Conservation (phyloP, 1,140 invertebrate species). For the Battus philenor region DNA sequence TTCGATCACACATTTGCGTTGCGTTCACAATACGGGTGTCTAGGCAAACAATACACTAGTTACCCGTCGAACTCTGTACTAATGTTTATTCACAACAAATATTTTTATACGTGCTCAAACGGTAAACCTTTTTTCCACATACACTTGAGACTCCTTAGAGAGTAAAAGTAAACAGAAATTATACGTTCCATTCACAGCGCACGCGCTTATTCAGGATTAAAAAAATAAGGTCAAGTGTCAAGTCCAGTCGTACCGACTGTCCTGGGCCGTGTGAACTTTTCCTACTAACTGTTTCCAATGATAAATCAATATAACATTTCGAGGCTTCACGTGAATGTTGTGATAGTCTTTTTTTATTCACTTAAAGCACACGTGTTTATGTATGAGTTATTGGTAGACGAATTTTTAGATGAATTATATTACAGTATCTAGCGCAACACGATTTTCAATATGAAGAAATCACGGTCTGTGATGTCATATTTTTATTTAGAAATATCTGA, state of each 20-base stretch:
- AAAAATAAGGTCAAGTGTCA: conserved; percentile 40
- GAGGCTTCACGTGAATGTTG: not conserved
- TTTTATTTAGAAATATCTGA: no score
- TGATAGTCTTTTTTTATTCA: not conserved
- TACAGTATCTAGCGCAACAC: no score
- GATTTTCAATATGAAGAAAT: no score
- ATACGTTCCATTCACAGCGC: conserved; percentile 54
- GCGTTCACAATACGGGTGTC: conserved; percentile 17
- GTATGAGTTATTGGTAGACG: no score
- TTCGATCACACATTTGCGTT: conserved; percentile 17
- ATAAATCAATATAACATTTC: conserved; percentile 20
- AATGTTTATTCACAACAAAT: conserved; percentile 53
- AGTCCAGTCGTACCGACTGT: conserved; percentile 11
- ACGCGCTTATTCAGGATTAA: conserved; percentile 42
- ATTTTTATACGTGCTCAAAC: conserved; percentile 44
- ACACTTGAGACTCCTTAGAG: conserved; percentile 50
- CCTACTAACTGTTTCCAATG: conserved; percentile 16
- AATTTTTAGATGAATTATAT: no score
- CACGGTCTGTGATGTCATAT: no score
- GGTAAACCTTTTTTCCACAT: conserved; percentile 46
- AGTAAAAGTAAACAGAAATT: conserved; percentile 68
- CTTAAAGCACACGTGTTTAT: no score
- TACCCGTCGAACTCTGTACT: conserved; percentile 27
- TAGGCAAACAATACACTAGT: conserved; percentile 27
- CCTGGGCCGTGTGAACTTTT: conserved; percentile 19